Evolutionary conservation across 2,797 vertebrate genomes (phyloP), one percentile per base, ranked within the genome.

Genomic region (Phrynocephalus guinanensis): DNA sequence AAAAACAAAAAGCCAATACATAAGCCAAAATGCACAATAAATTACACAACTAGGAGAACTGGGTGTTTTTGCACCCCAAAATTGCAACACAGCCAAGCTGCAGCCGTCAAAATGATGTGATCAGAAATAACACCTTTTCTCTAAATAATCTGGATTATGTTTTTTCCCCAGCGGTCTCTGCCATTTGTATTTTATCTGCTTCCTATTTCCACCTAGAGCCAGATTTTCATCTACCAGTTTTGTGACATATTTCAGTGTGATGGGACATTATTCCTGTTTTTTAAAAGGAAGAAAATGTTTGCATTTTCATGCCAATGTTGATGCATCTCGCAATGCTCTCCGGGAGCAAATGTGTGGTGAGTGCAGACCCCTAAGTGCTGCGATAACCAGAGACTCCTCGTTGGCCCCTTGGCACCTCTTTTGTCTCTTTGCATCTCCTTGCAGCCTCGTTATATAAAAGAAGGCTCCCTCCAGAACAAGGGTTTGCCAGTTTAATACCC

Each of bases 71-170:
- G 30, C 4, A 56, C 44, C 11, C n/a, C 28, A 33, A 90, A 67
- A 73, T 66, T 24, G 50, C n/a, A 84, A 73, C 87, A 44, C 5
- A 66, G 44, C 56, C 63, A 78, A 56, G 79, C 30, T 44, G 75
- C 60, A n/a, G 66, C 71, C 71, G 44, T 90, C 3, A 18, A 6
- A 80, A 33, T 81, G 28, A 60, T 60, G 77, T 70, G 20, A 52
- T 38, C 77, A n/a, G 60, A 93, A 92, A 88, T 38, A 16, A 89
- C 85, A 91, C 33, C 71, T 83, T 92, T 88, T 44, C 66, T 79
- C 38, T 44, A 44, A 67, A 52, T 66, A 33, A 72, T 86, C 26
- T 68, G 28, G 73, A 15, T 56, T 89, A 2, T 44, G 71, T 84
- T 88, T 86, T 77, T 63, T 16, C 56, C 60, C 26, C 88, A 82